phyloP scores from a whole-genome alignment of 2,113 vertebrate genomes.

The Myrmecobius fasciatus region DNA sequence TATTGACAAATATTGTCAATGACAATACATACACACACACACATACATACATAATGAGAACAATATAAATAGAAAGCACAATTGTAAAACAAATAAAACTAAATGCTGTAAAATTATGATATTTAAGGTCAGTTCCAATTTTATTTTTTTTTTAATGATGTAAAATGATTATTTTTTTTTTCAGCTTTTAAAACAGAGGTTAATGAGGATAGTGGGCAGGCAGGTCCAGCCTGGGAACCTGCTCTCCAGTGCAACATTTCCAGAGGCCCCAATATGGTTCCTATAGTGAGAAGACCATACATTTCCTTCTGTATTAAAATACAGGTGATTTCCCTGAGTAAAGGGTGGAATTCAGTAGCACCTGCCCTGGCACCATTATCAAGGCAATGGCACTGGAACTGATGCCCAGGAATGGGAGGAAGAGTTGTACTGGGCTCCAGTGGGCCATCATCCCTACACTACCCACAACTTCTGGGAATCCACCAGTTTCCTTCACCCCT shows the following conservation, averaged over 20 bases:
- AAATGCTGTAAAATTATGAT: background rate
- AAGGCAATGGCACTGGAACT: too few relatives aligned
- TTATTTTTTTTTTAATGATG: background rate
- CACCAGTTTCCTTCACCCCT: background rate
- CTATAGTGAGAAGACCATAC: constrained; percentile 21
- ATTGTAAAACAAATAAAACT: too few relatives aligned
- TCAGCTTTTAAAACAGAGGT: constrained; percentile 39
- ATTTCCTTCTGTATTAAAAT: constrained; percentile 80
- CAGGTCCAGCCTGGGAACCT: background rate
- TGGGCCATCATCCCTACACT: constrained; percentile 30
- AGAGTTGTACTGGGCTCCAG: background rate
- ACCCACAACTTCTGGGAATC: constrained; percentile 62
- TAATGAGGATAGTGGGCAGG: constrained; percentile 21
- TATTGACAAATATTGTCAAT: background rate
- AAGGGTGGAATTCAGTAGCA: too few relatives aligned
- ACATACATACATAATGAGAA: background rate
- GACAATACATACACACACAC: too few relatives aligned
- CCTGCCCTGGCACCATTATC: too few relatives aligned
- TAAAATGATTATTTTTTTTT: constrained; percentile 50
- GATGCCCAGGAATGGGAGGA: background rate
- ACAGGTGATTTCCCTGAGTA: too few relatives aligned
- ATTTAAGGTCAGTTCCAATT: background rate
- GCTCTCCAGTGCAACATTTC: constrained; percentile 46
- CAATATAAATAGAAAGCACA: too few relatives aligned
- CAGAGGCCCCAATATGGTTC: background rate